Base-by-base conservation (phyloP, 2,888 invertebrate genomes). In the Hyalella azteca region DNA sequence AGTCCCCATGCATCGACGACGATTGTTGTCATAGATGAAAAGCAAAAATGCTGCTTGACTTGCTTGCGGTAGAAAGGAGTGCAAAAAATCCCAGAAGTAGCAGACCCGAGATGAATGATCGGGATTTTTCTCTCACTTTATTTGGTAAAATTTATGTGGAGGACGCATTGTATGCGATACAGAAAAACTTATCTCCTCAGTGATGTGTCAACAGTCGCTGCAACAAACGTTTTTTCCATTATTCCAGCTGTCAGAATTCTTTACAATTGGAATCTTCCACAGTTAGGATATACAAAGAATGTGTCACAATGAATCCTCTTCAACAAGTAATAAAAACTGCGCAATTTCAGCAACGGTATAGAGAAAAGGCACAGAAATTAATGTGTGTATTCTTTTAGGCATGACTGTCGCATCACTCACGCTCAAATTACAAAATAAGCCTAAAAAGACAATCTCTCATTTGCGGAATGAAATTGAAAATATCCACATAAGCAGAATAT, bases 41-140 rank as follows among this genome's bases (percentile, higher is more conserved):
- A 66, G 66, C 66, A 66, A 66, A 66, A 66, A 66, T 66, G 66
- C 36, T 13, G 66, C 66, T 66, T 66, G 66, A 66, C 66, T 66
- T 66, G 66, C 36, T 66, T 66, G 66, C 66, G 66, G 66, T 66
- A 66, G 39, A 36, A 32, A 66, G 29, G 19, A 36, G 0, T 9
- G 29, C 22, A 66, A 66, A 59, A 66, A 66, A 19, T 36, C 15
- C 36, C 32, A 4, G 36, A 66, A 66, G 66, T 66, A 66, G 29
- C 36, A 36, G 66, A 66, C 13, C 36, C 19, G 66, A n/a, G 4
- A 7, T 66, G 36, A 66, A 66, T 66, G 66, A 39, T 4, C 32
- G 39, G 13, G 36, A 66, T 66, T 66, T 66, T 66, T 66, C 66
- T n/a, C 0, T 36, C 36, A 66, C 66, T 32, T 36, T 66, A 19